Evolutionary conservation across 2,888 invertebrate species (phyloP), one percentile per base, ranked within the genome.

Genomic region (Chrysopilus asiliformis): DNA sequence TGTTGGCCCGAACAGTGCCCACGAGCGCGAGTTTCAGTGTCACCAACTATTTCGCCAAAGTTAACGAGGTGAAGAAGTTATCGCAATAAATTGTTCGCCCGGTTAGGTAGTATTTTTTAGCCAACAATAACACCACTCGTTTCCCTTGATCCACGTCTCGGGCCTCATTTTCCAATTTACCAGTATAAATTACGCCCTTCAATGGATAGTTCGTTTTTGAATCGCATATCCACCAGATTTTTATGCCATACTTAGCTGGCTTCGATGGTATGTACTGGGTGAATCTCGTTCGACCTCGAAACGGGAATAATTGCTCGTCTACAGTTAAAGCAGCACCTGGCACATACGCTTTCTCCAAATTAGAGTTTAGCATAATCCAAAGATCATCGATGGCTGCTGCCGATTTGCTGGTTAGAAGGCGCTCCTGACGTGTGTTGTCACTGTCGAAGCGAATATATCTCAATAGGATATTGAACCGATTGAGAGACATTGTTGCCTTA

Each of bases 281-380:
- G 33, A 53, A 53, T 38, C 39, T 19, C 1, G 47, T 47, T 16
- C 44, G 36, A 7, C 46, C 48, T 22, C 47, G 42, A 36, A 6
- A 32, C 3, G 32, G 32, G 22, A 19, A n/a, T 4, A 32, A 22
- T 16, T 32, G 32, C 16, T 32, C 32, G 15, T 20, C 20, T 9
- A 32, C 20, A 8, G 32, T 32, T 10, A 32, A 12, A 16, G 14
- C 7, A 4, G 6, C 51, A 22, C 43, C 44, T 38, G 52, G 49
- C 27, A 45, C 44, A 42, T 53, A 55, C 17, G 40, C 18, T 38
- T 46, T 43, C 16, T 34, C 18, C 27, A 53, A 43, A 47, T 53
- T 53, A 26, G 41, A 36, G 44, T 52, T 54, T 13, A 54, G 33
- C 50, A 53, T 52, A 43, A 39, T 44, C 51, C 51, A 54, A 12